Evolutionary conservation across 1,140 invertebrate species (phyloP).

Genomic region (Pinna nobilis): DNA sequence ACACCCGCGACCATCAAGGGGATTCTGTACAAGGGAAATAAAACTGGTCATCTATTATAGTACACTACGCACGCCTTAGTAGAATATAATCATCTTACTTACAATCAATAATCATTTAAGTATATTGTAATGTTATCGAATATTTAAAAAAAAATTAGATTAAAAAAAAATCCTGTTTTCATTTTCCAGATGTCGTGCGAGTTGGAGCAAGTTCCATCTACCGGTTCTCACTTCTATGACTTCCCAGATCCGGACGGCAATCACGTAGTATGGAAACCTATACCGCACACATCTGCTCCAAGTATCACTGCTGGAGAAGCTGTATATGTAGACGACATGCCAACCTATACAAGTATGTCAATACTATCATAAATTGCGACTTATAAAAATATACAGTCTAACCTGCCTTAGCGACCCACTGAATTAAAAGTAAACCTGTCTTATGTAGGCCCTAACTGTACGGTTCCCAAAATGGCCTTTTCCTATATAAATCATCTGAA

Average conservation of each 20-base stretch:
- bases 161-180: neutral
- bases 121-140: neutral
- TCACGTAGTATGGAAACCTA: constrained; percentile 42
- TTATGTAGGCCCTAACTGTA: too few species aligned
- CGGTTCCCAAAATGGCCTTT: too few species aligned
- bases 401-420: too few species aligned
- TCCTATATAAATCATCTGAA: too few species aligned
- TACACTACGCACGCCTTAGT: too few species aligned
- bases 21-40: too few species aligned
- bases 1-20: too few species aligned
- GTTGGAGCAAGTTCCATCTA: constrained; percentile 66
- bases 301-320: constrained; percentile 36
- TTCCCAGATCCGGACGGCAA: constrained; percentile 75
- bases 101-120: neutral
- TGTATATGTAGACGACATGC: constrained; percentile 41
- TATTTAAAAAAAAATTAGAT: neutral
- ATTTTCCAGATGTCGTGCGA: neutral
- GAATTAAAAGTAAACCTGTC: too few species aligned
- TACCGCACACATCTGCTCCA: constrained; percentile 23
- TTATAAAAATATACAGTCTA: too few species aligned
- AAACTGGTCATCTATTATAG: too few species aligned
- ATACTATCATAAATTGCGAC: neutral
- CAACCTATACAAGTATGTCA: constrained; percentile 26
- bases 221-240: constrained; percentile 69
- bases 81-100: too few species aligned